A percentile compares a stretch with the other conserved stretches of the same genome.
Conservation (phyloP, 2,113 vertebrate genomes). For the Xerus inauris region DNA sequence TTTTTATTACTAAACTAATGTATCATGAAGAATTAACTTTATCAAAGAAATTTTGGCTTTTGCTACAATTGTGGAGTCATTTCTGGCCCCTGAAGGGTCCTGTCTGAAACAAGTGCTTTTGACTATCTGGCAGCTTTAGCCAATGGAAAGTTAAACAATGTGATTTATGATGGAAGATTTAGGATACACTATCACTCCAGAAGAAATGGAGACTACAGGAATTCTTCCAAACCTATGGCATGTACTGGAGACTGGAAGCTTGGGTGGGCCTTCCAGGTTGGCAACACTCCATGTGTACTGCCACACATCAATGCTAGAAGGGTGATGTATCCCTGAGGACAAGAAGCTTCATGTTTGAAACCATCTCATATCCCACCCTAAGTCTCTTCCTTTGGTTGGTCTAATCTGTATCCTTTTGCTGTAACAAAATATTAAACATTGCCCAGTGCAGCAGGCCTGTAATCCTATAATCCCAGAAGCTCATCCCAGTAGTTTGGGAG, state of each 20-base stretch:
- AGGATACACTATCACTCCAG: not conserved
- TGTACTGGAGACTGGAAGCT: not conserved
- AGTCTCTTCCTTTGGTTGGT: not conserved
- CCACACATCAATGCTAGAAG: not conserved
- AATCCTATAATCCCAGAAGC: no score
- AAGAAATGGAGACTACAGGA: not conserved
- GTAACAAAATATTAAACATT: not conserved
- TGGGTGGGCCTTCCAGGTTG: not conserved
- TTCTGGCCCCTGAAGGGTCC: not conserved
- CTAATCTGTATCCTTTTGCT: not conserved
- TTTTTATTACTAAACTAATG: not conserved
- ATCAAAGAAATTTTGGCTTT: not conserved
- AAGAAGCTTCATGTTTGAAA: not conserved
- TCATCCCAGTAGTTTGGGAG: no score
- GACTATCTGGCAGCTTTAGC: not conserved
- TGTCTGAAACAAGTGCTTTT: not conserved
- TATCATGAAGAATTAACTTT: not conserved
- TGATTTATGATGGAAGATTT: not conserved
- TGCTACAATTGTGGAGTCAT: not conserved
- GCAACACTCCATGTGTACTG: no score
- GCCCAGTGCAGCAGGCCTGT: no score
- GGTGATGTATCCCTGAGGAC: not conserved
- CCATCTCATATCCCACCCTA: not conserved
- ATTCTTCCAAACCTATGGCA: not conserved
- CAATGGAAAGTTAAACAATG: not conserved